Evolutionary conservation across 2,113 vertebrate species (phyloP).

Genomic region (Ciconia boyciana): DNA sequence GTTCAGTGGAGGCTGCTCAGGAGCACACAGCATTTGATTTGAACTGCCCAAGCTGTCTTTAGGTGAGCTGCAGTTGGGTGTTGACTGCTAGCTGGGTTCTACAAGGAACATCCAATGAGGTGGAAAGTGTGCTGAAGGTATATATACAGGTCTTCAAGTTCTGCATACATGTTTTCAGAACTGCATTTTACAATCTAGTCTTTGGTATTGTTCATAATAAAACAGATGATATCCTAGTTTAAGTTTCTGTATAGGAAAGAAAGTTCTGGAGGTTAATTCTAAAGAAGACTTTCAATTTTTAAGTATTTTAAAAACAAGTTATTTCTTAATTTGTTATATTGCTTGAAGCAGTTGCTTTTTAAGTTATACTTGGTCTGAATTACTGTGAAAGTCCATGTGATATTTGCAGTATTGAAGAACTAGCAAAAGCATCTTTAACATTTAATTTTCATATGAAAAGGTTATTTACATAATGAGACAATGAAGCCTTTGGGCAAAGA

Average conservation of each 20-base stretch:
- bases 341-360: constrained; percentile 5
- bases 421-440: constrained; percentile 51
- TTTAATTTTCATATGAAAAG: constrained; percentile 63
- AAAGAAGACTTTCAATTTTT: background rate
- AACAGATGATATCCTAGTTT: background rate
- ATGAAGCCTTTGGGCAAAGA: constrained; percentile 45
- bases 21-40: background rate
- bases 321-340: constrained; percentile 19
- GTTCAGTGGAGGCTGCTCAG: background rate
- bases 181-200: background rate
- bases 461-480: constrained; percentile 58
- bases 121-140: background rate
- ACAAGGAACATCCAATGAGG: background rate
- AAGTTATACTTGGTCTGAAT: background rate
- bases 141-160: background rate
- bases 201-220: background rate
- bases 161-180: background rate
- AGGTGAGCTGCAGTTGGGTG: background rate
- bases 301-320: background rate
- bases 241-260: background rate
- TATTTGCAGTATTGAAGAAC: constrained; percentile 38
- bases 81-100: background rate
- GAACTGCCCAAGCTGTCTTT: background rate
- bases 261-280: constrained; percentile 7
- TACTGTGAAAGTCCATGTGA: background rate